Percentiles rank a stretch among this genome's conserved stretches.
phyloP scores from a whole-genome alignment of 2,113 vertebrate species.

The Propithecus coquereli region DNA sequence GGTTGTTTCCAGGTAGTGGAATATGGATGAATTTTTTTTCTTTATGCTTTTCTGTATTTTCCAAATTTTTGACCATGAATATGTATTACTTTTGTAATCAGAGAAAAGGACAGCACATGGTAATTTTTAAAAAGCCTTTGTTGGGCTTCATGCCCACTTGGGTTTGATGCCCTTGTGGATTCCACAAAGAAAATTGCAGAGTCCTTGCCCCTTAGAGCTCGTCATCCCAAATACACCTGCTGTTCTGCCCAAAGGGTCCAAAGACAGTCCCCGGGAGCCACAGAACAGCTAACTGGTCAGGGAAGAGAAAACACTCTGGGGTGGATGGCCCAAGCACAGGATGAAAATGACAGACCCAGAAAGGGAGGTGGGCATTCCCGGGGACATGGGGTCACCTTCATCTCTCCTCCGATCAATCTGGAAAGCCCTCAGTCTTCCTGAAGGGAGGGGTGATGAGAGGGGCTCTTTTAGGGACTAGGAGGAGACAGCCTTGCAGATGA shows the following conservation, averaged over 20 bases:
- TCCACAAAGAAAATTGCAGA: background rate
- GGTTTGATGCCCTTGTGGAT: conserved; percentile 41
- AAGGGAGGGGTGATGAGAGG: background rate
- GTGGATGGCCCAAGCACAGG: background rate
- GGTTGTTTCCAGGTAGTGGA: conserved; percentile 43
- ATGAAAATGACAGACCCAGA: background rate
- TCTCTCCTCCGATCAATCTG: background rate
- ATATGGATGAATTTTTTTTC: conserved; percentile 68
- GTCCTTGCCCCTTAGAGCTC: background rate
- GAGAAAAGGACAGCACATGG: conserved; percentile 71
- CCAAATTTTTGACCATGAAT: conserved; percentile 71
- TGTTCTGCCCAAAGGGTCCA: background rate
- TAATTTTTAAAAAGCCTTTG: conserved; percentile 71
- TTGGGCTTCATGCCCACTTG: conserved; percentile 63
- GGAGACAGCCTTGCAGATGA: background rate
- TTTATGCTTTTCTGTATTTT: conserved; percentile 72
- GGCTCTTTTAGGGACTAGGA: background rate
- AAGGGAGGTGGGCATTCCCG: background rate
- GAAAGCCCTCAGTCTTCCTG: background rate
- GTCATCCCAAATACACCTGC: background rate
- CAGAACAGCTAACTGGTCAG: background rate
- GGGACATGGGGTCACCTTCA: background rate
- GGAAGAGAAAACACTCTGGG: background rate
- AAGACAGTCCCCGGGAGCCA: background rate
- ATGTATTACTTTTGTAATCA: conserved; percentile 78